These are phyloP conservation scores for Nymphalis urticae DNA, from an alignment of 2,888 invertebrate genomes.

Conservation along the genomic window DNA sequence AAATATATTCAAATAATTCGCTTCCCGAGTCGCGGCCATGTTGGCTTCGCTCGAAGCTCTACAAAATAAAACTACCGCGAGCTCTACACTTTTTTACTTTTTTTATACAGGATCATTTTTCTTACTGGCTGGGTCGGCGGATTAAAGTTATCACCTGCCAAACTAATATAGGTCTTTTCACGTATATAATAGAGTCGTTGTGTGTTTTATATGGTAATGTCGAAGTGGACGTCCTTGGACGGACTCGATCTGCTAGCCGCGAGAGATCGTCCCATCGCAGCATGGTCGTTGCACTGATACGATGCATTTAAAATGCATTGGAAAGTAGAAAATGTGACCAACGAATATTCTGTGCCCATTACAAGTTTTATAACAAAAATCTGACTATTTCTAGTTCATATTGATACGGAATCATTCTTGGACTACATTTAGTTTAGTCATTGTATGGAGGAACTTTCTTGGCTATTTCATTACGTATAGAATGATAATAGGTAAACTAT, in stretches of 20 bases:
- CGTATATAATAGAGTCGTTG: slow-evolving; percentile 50
- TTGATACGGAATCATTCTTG: no score
- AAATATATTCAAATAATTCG: slow-evolving; percentile 71
- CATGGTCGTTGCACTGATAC: slow-evolving; percentile 80
- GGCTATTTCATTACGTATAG: no score
- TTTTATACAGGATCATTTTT: slow-evolving; percentile 82
- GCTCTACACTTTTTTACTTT: slow-evolving; percentile 66
- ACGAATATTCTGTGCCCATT: slow-evolving; percentile 52
- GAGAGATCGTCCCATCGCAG: slow-evolving; percentile 76
- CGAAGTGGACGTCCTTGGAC: slow-evolving; percentile 80
- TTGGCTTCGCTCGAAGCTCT: slow-evolving; percentile 62
- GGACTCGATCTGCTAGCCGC: slow-evolving; percentile 80
- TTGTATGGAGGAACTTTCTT: no score
- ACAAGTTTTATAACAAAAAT: slow-evolving; percentile 1
- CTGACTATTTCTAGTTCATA: not conserved
- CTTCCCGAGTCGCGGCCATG: slow-evolving; percentile 72
- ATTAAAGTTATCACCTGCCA: slow-evolving; percentile 52
- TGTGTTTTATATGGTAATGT: slow-evolving; percentile 51
- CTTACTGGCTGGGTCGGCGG: slow-evolving; percentile 69
- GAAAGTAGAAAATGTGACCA: slow-evolving; percentile 75
- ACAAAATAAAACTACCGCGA: slow-evolving; percentile 78
- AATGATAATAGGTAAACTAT: no score
- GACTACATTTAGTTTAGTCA: no score
- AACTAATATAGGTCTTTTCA: slow-evolving; percentile 51
- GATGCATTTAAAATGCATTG: slow-evolving; percentile 78